Percentiles rank a stretch among this genome's conserved stretches.
phyloP scores from a whole-genome alignment of 1,140 invertebrate genomes.

The Bombus pascuorum region DNA sequence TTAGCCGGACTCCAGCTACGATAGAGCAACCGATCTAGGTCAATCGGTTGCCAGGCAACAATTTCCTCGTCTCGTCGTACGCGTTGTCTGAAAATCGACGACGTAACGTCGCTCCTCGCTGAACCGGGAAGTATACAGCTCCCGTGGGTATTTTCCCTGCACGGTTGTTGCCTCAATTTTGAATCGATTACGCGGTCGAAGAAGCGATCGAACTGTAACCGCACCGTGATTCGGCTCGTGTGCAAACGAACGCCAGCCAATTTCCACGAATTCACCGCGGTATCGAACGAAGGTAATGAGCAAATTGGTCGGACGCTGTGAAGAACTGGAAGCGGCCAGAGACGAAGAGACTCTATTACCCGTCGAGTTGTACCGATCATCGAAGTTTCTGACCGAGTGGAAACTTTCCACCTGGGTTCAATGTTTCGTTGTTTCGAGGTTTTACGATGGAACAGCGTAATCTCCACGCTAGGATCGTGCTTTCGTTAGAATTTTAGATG shows the following conservation, averaged over 20 bases:
- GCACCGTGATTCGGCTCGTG: neutral
- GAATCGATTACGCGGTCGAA: constrained; percentile 30
- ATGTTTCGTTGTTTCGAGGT: too few species aligned
- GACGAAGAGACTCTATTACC: too few species aligned
- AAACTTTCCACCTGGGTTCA: too few species aligned
- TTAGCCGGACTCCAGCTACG: constrained; percentile 35
- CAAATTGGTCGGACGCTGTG: neutral
- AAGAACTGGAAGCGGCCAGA: too few species aligned
- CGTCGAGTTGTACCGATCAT: too few species aligned
- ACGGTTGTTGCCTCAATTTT: constrained; percentile 1
- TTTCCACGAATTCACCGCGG: neutral
- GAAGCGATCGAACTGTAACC: constrained; percentile 8
- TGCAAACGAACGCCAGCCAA: neutral
- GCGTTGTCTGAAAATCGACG: constrained; percentile 54
- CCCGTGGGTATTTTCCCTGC: neutral
- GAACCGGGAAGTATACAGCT: constrained; percentile 27
- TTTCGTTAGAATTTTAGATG: too few species aligned
- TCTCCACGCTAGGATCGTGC: too few species aligned
- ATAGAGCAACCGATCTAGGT: constrained; percentile 61
- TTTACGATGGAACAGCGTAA: too few species aligned
- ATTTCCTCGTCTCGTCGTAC: constrained; percentile 57
- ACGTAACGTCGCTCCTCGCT: constrained; percentile 11
- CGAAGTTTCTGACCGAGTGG: too few species aligned
- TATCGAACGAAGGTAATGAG: neutral
- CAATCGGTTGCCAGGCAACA: constrained; percentile 71